Base-by-base conservation (phyloP, 2,113 vertebrate species). In the Rhinichthys klamathensis region DNA sequence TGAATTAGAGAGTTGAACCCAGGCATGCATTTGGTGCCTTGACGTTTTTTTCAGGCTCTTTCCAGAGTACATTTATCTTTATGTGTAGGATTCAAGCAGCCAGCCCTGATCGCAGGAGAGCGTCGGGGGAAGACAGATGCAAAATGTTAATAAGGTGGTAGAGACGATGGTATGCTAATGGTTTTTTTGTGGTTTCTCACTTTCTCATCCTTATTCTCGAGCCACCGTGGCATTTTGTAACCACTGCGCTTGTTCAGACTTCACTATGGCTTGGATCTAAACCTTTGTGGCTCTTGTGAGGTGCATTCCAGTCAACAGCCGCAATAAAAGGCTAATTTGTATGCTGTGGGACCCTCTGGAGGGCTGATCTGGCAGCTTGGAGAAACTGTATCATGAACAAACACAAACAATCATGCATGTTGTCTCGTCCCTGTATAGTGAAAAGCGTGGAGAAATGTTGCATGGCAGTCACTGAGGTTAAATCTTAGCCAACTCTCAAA, bases 1-100 rank as follows among this genome's bases (percentile, higher is more conserved):
- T 23, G 51, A 86, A 86, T 86, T 89, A 89, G 79, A 83, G 67
- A 87, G 81, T 27, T 73, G 77, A 84, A 82, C 51, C 25, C 58
- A 70, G 72, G 46, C 54, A 81, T 30, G 70, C 69, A 84, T 67
- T 78, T 80, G 79, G 11, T 27, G 54, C 35, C 51, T 61, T 27
- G 63, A 60, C 30, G 41, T 67, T 74, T 86, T 30, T 30, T 81
- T 21, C 25, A 30, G 35, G 23, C 60, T 56, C 25, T 67, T 30
- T 13, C 3, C 41, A 76, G 25, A 75, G 38, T 61, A 13, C 70
- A 67, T 76, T 75, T 54, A 76, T 80, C 67, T 80, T 78, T 35
- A 61, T 80, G 54, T 58, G 41, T 35, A 73, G 65, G 49, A 56
- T 73, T 44, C 67, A 85, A 85, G 79, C 41, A 23, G 49, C 30